Conservation (phyloP, 2,888 invertebrate genomes). For the Halictus ligatus region DNA sequence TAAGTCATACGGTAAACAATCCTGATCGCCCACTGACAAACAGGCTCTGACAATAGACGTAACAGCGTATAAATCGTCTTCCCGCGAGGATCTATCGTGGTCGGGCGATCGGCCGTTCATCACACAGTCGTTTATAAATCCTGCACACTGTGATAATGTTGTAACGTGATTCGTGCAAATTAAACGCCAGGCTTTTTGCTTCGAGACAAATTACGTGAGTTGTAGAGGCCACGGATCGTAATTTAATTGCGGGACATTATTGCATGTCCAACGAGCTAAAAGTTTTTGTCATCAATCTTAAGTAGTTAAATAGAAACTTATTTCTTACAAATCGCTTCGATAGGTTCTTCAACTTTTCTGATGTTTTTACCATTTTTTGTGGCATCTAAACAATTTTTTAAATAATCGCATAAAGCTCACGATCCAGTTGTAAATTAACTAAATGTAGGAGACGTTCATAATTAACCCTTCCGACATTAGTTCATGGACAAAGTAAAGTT, state of each 20-base stretch:
- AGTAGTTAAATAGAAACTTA: background rate
- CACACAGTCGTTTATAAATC: constrained; percentile 16
- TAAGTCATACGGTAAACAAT: constrained; percentile 69
- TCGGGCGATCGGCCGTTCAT: constrained; percentile 48
- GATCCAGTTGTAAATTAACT: no score
- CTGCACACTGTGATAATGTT: background rate
- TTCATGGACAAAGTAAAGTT: no score
- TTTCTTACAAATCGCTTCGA: background rate
- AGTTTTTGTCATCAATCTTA: background rate
- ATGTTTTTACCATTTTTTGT: no score
- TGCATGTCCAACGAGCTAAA: background rate
- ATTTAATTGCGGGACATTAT: background rate
- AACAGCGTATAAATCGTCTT: constrained; percentile 68
- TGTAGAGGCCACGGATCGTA: background rate
- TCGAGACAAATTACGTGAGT: background rate
- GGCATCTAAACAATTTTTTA: no score
- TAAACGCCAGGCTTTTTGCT: background rate
- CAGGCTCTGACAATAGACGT: constrained; percentile 71
- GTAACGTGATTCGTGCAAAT: background rate
- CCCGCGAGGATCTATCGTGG: constrained; percentile 52
- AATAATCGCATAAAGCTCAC: no score
- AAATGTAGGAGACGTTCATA: no score
- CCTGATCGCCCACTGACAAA: constrained; percentile 69
- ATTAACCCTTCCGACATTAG: no score
- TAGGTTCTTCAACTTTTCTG: background rate